Base-by-base conservation (phyloP, 2,888 invertebrate species). In the Dasysyrphus tricinctus region DNA sequence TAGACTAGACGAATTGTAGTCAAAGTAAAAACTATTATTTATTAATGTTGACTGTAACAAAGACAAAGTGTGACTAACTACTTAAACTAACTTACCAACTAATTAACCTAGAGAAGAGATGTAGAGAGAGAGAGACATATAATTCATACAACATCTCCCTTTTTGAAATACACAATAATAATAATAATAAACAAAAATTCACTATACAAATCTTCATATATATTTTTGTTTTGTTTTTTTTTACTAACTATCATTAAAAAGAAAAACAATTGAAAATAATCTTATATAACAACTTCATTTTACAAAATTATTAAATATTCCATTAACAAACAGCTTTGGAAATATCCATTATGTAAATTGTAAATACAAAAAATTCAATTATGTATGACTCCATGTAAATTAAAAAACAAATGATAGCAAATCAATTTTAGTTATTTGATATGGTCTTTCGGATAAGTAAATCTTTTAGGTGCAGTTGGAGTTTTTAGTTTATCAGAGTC, bases 401-500 rank as follows among this genome's bases (percentile, higher is more conserved):
- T 7, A 16, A 47, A 47, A 47, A 0, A 12, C 16, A 16, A 19
- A 3, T 7, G 19, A 39, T n/a, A 19, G 74, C 74, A 74, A 74
- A 61, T 61, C 74, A 74, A 74, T 74, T 57, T 61, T 61, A 61
- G 61, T 74, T 70, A 61, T 63, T 65, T 75, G 11, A 65, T 75
- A 5, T 44, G 54, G 34, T 75, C 75, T 32, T 5, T 42, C 2
- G 37, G 39, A 65, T 65, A 75, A 2, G 63, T 75, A 32, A 63
- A n/a, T n/a, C n/a, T n/a, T n/a, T n/a, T n/a, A n/a, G n/a, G n/a
- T n/a, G n/a, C n/a, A n/a, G n/a, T n/a, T n/a, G n/a, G n/a, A n/a
- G n/a, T n/a, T n/a, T n/a, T n/a, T n/a, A n/a, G n/a, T n/a, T n/a
- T n/a, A n/a, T n/a, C n/a, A n/a, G n/a, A n/a, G n/a, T n/a, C n/a